Base-by-base conservation (phyloP, 1,140 invertebrate species). In the Drosophila ananassae region DNA sequence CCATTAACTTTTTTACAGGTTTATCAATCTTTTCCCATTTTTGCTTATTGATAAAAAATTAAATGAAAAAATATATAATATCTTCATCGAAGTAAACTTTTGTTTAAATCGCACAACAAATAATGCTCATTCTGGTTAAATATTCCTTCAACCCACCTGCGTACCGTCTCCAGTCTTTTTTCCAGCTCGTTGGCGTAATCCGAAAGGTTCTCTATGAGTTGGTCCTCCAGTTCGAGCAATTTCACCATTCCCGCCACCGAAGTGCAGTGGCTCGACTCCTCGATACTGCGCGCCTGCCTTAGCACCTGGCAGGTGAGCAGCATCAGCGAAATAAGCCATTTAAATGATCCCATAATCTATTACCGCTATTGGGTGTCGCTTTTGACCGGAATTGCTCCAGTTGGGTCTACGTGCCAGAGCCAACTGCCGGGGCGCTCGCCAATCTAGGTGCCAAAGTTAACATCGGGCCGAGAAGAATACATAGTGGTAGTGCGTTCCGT, bases 191-290 rank as follows among this genome's bases (percentile, higher is more conserved):
- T 90, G 17, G 99, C 95, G 91, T 97, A 98, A 32, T 94, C 93
- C 74, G 97, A 94, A 44, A 99, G 92, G 50, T 96, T 96, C 69
- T 95, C 93, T 59, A 98, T 96, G 30, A 99, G 95, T 47, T 95
- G 94, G 28, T 94, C 93, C 93, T 99, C 97, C 9, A 97, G 96
- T 71, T 96, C 94, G 24, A 99, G 92, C n/a, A 98, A 93, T 62
- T 96, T 95, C 91, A 98, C 96, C 91, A 99, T 94, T 77, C 98
- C 97, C 2, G 95, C 95, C 76, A 98, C 93, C 4, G 98, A 97
- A 0, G 98, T 98, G 25, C 77, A 80, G 52, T 90, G 76, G 47
- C 90, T 91, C 24, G 68, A 62, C 46, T 89, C 85, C 5, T 41
- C 50, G 1, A 1, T 30, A 2, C 53, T 17, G n/a, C 71, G 59